Evolutionary conservation across 2,888 invertebrate species (phyloP), one percentile per base, ranked within the genome.

Genomic region (Drosophila diplacantha): DNA sequence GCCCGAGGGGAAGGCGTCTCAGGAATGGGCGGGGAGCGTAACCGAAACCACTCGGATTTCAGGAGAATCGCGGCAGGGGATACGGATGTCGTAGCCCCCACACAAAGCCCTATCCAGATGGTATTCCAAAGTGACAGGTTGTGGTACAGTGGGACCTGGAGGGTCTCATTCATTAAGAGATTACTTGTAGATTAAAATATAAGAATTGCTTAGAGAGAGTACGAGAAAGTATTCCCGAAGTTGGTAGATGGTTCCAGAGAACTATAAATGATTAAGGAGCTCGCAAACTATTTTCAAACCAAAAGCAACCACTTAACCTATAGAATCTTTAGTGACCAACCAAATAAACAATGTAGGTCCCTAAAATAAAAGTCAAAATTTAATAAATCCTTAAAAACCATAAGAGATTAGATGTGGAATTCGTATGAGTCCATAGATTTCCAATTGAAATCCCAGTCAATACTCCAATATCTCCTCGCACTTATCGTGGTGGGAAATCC

Each of bases 11-110:
- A 22, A 41, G 49, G 32, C 49, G 41, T 35, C 29, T 5, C 39
- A 61, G 53, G 52, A 38, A 31, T 18, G 51, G 22, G 58, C 50
- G 52, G 22, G 56, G 59, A 53, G 50, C 24, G 58, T 55, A 61
- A 62, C 47, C 41, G 68, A 67, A 61, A 69, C 72, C 72, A 72
- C 82, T 78, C 78, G 37, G 66, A 76, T 78, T 78, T 78, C 80
- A 61, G 71, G 70, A 59, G 70, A 77, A 77, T 60, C 60, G 56
- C 67, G 63, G 44, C 58, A 46, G 24, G 47, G 51, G 44, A 44
- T 44, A 18, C 29, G 44, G 54, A 24, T 41, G 18, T 14, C 34
- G n/a, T n/a, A 12, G 39, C 75, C 68, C 72, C 58, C 66, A 62
- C 43, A 57, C 32, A 47, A 41, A 16, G 38, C 11, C 18, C 44